These are phyloP conservation scores for Eidolon dupreanum DNA, from an alignment of 2,797 vertebrate genomes.

Conservation along the genomic window DNA sequence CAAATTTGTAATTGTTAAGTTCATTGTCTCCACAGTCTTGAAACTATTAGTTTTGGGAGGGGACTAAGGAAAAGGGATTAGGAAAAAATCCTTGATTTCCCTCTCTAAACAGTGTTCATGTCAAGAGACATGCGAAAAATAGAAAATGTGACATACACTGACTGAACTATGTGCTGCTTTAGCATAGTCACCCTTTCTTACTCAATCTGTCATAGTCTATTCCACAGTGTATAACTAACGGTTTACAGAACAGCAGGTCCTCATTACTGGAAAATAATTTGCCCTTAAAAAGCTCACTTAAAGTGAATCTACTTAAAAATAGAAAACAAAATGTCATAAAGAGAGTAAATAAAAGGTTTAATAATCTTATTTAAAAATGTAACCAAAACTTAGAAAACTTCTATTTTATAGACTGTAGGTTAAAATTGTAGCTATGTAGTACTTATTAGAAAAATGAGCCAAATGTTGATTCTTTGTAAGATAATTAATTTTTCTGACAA, in stretches of 20 bases:
- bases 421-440: not conserved
- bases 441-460: slow-evolving; percentile 15
- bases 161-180: not conserved
- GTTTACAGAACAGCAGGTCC: not conserved
- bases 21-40: not conserved
- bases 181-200: not conserved
- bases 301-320: not conserved
- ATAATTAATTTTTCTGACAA: not conserved
- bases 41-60: not conserved
- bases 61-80: not conserved
- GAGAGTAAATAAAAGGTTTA: not conserved
- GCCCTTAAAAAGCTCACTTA: not conserved
- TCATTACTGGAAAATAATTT: not conserved
- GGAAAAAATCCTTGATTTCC: not conserved
- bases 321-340: not conserved
- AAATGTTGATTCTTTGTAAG: not conserved
- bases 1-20: not conserved
- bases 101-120: not conserved
- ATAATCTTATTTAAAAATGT: slow-evolving; percentile 10
- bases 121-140: not conserved
- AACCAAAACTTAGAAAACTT: not conserved
- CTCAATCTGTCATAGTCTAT: not conserved
- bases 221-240: not conserved
- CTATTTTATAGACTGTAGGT: not conserved
- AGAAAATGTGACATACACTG: not conserved